Evolutionary conservation across 2,113 vertebrate genomes (phyloP).

Genomic region (Malaclemys terrapin): DNA sequence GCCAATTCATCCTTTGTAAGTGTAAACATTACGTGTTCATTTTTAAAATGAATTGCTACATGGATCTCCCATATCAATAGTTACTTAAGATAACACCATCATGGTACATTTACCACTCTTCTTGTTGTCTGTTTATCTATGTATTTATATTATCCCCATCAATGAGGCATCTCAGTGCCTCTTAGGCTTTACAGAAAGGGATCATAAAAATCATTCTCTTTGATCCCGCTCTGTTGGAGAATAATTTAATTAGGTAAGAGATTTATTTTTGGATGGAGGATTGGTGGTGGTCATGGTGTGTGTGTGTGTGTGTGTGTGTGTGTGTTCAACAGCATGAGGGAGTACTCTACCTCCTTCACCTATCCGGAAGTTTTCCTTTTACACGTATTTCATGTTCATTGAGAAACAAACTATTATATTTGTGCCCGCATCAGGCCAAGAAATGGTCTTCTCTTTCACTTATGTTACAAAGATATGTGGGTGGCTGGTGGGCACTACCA

Average conservation of each 20-base stretch:
- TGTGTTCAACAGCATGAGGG: neutral
- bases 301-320: too few relatives aligned
- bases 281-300: too few relatives aligned
- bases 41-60: neutral
- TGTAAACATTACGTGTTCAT: neutral
- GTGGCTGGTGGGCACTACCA: neutral
- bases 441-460: neutral
- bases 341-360: neutral
- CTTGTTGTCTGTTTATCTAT: neutral
- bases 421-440: neutral
- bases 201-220: too few relatives aligned
- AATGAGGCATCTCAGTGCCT: neutral
- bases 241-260: too few relatives aligned
- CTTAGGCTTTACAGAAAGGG: too few relatives aligned
- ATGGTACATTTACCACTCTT: too few relatives aligned
- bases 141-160: neutral
- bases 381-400: neutral
- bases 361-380: neutral
- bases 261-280: too few relatives aligned
- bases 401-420: neutral
- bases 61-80: neutral
- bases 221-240: neutral
- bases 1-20: neutral
- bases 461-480: rapidly evolving
- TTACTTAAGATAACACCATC: neutral